These are phyloP conservation scores for Aptenodytes forsteri DNA, from an alignment of 2,113 vertebrate genomes.

Conservation along the genomic window DNA sequence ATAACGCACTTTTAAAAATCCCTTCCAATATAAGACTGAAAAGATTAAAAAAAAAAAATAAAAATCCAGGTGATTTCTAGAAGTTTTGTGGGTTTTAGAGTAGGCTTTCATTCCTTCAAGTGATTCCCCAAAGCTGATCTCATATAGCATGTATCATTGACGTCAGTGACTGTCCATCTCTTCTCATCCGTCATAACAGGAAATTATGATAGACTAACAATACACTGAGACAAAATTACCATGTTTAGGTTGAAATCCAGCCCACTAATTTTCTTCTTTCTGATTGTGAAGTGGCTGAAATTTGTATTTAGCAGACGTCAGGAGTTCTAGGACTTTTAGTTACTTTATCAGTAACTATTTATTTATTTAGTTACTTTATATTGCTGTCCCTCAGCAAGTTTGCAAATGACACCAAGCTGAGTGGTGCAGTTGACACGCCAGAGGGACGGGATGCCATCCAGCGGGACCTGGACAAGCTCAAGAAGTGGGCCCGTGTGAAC, in stretches of 20 bases:
- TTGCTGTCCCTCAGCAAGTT: no score
- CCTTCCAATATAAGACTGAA: not conserved
- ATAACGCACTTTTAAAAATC: not conserved
- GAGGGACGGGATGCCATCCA: no score
- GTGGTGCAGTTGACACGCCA: no score
- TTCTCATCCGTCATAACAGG: not conserved
- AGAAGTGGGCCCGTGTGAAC: no score
- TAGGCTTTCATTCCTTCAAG: not conserved
- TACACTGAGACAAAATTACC: not conserved
- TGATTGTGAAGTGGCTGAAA: not conserved
- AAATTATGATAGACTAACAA: not conserved
- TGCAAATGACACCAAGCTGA: no score
- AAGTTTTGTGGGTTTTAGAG: not conserved
- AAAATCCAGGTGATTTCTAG: not conserved
- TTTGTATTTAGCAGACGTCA: not conserved
- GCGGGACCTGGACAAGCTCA: no score
- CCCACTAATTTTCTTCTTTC: not conserved
- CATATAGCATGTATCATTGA: not conserved
- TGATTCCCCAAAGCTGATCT: not conserved
- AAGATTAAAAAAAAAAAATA: not conserved
- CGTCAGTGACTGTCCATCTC: not conserved
- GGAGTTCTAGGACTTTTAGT: not conserved
- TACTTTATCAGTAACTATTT: not conserved
- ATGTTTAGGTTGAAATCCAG: not conserved
- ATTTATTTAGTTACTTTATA: no score